Percentiles rank a stretch among this genome's conserved stretches.
These are phyloP conservation scores for Pelobates fuscus DNA, from an alignment of 2,113 vertebrate species.

Conservation along the genomic window DNA sequence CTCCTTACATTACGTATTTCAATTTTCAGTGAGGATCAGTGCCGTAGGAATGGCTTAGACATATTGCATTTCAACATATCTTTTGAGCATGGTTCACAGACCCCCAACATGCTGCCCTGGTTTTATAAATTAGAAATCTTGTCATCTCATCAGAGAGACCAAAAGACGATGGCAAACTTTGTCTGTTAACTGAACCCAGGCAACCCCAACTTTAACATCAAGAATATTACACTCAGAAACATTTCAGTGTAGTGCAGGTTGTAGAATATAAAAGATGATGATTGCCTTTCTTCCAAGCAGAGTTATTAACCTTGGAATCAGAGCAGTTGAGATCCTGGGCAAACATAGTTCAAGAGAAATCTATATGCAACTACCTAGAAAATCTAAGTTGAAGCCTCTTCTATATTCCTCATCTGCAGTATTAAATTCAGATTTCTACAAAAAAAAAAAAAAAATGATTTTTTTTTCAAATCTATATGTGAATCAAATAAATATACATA, in stretches of 20 bases:
- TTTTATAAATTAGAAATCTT: slow-evolving; percentile 72
- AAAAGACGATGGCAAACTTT: slow-evolving; percentile 71
- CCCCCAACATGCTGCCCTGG: slow-evolving; percentile 58
- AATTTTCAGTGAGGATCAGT: slow-evolving; percentile 54
- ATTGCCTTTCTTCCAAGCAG: slow-evolving; percentile 42
- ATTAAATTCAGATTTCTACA: not conserved
- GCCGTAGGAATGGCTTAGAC: slow-evolving; percentile 50
- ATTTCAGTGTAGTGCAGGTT: slow-evolving; percentile 16
- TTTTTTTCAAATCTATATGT: too few relatives aligned
- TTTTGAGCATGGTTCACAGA: slow-evolving; percentile 63
- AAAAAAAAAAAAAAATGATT: not conserved
- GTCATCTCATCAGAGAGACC: slow-evolving; percentile 67
- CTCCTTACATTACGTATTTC: slow-evolving; percentile 3
- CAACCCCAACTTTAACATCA: slow-evolving; percentile 59
- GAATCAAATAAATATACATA: too few relatives aligned
- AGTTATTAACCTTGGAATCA: slow-evolving; percentile 65
- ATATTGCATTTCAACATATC: slow-evolving; percentile 49
- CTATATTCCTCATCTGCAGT: too few relatives aligned
- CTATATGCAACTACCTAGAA: not conserved
- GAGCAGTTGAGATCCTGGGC: slow-evolving; percentile 53
- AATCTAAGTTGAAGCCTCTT: not conserved
- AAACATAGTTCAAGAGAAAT: slow-evolving; percentile 3
- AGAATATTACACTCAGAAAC: slow-evolving; percentile 41
- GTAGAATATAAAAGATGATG: slow-evolving; percentile 35
- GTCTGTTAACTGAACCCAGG: slow-evolving; percentile 72